Base-by-base conservation (phyloP, 2,797 vertebrate species). In the Urocyon cinereoargenteus region DNA sequence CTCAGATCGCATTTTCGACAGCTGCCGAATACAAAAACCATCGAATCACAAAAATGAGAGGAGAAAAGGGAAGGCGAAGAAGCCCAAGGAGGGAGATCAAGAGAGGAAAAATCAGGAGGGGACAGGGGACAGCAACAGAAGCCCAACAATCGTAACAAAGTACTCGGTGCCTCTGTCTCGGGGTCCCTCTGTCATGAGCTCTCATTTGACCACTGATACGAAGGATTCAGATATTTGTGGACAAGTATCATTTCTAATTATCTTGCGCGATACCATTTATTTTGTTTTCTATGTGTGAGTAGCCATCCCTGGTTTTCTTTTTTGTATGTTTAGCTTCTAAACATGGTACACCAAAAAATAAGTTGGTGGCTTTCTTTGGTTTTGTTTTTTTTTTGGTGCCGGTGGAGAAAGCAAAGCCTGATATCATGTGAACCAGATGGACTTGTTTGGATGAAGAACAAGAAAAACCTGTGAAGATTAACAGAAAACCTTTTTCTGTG, bases 381-480 rank as follows among this genome's bases (percentile, higher is more conserved):
- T 64, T 64, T 16, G 13, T 40, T 45, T n/a, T 53, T 4, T 70
- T 22, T 26, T 14, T 31, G 31, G 8, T 59, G 11, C 73, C 77
- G 14, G 73, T 64, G 15, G 90, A 49, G 86, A 95, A 96, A 96
- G 78, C 18, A 79, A 96, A 91, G 28, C 40, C 61, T 78, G 59
- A 64, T 92, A 88, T 93, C 73, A 87, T 51, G 68, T 61, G 40
- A 82, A 62, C 72, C 70, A 95, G 83, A 95, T 93, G 83, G 53
- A 91, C 31, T 84, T 5, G 24, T 96, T 94, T 91, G 95, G 79
- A 73, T 93, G 24, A 64, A 70, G 34, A 62, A 64, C 40, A 89
- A 94, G 73, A 85, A 90, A 90, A 90, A 79, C 45, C 59, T 73
- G 61, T 88, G 78, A 96, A 95, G 28, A 90, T 87, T 73, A 96